A percentile compares a stretch with the other conserved stretches of the same genome.
Conservation (phyloP, 2,113 vertebrate genomes). For the Drymodes brunneopygia region DNA sequence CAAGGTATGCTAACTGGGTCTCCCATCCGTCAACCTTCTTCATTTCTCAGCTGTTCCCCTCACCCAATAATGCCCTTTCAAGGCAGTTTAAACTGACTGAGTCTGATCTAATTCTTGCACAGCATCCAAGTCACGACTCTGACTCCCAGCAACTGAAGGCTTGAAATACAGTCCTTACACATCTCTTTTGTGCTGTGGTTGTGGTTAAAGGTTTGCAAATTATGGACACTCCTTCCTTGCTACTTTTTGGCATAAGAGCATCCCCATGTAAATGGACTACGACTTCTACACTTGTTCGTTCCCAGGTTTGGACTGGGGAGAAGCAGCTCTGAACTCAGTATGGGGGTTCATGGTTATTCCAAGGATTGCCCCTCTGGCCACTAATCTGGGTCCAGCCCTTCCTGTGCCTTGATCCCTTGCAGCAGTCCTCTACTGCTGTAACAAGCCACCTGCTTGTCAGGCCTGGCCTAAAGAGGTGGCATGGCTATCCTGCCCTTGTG, state of each 20-base stretch:
- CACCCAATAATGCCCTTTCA: neutral
- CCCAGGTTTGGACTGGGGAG: neutral
- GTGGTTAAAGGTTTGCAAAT: neutral
- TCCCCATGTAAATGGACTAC: neutral
- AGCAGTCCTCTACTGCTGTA: neutral
- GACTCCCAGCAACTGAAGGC: neutral
- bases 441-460: neutral
- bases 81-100: neutral
- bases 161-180: neutral
- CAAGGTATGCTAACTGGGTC: neutral
- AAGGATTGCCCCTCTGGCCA: neutral
- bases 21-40: neutral
- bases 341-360: rapidly evolving
- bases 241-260: neutral
- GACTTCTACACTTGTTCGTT: neutral
- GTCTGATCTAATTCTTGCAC: neutral
- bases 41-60: neutral
- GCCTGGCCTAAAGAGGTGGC: neutral
- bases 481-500: neutral
- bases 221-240: neutral
- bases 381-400: neutral
- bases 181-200: neutral
- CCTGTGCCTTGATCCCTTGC: rapidly evolving
- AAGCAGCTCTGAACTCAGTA: neutral
- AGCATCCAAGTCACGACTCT: neutral